Percentiles rank a stretch among this genome's conserved stretches.
phyloP scores from a whole-genome alignment of 2,797 vertebrate genomes.

The Pogoniulus pusillus region DNA sequence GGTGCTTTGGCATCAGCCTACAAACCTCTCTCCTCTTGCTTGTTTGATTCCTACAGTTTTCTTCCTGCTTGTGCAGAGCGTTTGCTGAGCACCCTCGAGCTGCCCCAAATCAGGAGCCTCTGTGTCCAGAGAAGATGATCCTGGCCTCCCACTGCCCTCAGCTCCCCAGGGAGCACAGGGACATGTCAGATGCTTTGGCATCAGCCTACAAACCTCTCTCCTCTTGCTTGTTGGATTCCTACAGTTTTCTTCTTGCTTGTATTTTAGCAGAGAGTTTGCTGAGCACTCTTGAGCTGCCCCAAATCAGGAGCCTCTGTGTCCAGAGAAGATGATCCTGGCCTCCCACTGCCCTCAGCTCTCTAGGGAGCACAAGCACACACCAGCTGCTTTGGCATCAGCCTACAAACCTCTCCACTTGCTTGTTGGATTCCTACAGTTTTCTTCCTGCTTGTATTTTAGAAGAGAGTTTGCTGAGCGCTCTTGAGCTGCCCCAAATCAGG shows the following conservation, averaged over 20 bases:
- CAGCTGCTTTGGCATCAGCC: rapidly evolving
- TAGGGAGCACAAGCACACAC: rapidly evolving
- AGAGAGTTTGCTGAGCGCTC: not conserved
- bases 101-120: not conserved
- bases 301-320: not conserved
- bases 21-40: not conserved
- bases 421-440: slow-evolving; percentile 15
- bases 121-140: not conserved
- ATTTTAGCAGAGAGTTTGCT: not conserved
- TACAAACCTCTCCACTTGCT: not conserved
- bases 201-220: not conserved
- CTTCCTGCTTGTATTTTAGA: not conserved
- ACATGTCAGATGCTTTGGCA: rapidly evolving
- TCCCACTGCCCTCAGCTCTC: rapidly evolving
- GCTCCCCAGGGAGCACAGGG: rapidly evolving
- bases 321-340: not conserved
- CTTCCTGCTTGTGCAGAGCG: not conserved
- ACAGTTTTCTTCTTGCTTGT: slow-evolving; percentile 16
- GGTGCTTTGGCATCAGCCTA: not conserved
- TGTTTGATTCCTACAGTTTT: slow-evolving; percentile 12
- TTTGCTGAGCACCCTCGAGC: not conserved
- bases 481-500: too few relatives aligned
- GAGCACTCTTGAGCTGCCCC: not conserved
- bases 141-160: rapidly evolving
- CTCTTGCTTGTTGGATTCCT: not conserved